Evolutionary conservation across 1,140 invertebrate genomes (phyloP).

Genomic region (Apocrypta bakeri): DNA sequence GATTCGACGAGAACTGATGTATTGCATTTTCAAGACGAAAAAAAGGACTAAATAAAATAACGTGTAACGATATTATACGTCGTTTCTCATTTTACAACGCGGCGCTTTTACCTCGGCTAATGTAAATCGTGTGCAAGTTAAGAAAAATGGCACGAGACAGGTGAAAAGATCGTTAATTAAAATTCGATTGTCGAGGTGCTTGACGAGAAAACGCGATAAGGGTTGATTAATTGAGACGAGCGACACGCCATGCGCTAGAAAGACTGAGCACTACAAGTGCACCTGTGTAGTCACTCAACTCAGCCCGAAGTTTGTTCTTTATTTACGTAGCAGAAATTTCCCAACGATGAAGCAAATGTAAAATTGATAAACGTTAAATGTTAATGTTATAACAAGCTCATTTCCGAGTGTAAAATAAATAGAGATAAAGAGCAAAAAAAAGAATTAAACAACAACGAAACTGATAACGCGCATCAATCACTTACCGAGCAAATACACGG

Average conservation of each 20-base stretch:
- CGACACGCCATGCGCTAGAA: background rate
- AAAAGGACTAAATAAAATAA: too few relatives aligned
- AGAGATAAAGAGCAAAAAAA: too few relatives aligned
- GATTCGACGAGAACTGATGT: too few relatives aligned
- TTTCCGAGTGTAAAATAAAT: too few relatives aligned
- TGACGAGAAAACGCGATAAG: background rate
- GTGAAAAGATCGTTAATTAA: conserved; percentile 39
- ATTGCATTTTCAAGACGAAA: too few relatives aligned
- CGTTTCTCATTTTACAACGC: background rate
- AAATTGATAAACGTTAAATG: background rate
- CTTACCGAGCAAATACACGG: background rate
- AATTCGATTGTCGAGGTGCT: conserved; percentile 24
- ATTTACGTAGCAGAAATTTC: background rate
- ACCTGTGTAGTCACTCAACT: background rate
- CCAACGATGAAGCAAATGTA: background rate
- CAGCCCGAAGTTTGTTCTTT: background rate
- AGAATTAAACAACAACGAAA: too few relatives aligned
- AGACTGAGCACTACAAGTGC: background rate
- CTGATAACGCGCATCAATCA: too few relatives aligned
- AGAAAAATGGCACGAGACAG: conserved; percentile 11
- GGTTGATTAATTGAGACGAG: conserved; percentile 39
- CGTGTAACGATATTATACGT: background rate
- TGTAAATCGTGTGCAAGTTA: background rate
- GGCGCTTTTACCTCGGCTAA: background rate
- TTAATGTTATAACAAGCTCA: background rate